Conservation (phyloP, 2,113 vertebrate species). For the Mastomys natalensis region DNA sequence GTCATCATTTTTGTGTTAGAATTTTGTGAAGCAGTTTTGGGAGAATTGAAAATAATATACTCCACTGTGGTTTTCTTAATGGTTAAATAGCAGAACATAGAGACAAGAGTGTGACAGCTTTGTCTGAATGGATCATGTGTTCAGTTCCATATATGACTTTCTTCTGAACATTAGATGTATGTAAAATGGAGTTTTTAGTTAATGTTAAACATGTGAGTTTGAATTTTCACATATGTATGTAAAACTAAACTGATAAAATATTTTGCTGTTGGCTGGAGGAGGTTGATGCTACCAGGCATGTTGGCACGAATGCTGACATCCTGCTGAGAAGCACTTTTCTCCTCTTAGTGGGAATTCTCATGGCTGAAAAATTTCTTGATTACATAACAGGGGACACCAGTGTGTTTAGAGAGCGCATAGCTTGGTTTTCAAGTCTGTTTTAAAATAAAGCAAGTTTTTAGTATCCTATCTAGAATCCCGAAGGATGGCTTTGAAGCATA, state of each 20-base stretch:
- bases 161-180: background rate
- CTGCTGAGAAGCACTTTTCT: conserved; percentile 34
- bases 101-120: background rate
- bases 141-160: background rate
- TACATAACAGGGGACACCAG: background rate
- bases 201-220: background rate
- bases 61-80: background rate
- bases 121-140: background rate
- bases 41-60: background rate
- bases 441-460: background rate
- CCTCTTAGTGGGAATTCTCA: conserved; percentile 23
- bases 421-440: background rate
- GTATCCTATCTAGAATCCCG: background rate
- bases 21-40: background rate
- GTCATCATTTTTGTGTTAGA: conserved; percentile 1
- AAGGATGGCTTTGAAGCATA: background rate
- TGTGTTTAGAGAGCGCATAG: background rate
- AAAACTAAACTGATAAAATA: background rate
- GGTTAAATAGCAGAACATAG: background rate
- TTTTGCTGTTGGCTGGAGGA: conserved; percentile 11
- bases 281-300: background rate
- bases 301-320: background rate
- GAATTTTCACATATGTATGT: conserved; percentile 9
- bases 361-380: background rate
- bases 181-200: background rate